These are phyloP conservation scores for Cyprinella venusta DNA, from an alignment of 2,797 vertebrate species.

Conservation along the genomic window DNA sequence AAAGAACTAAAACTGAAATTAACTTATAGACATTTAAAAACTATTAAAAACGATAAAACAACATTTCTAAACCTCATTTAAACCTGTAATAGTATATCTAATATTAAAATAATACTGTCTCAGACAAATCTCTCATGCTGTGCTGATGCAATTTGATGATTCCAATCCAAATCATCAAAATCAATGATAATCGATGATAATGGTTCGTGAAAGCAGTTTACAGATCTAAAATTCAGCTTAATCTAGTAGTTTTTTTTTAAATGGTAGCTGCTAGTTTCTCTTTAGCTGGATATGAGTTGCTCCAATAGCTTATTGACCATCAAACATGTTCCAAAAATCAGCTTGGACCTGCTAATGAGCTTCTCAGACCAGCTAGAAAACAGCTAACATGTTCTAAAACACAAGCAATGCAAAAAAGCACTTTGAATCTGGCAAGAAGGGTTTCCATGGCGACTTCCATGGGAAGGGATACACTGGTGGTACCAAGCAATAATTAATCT, in stretches of 20 bases:
- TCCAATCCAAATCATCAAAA: no score
- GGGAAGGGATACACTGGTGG: neutral
- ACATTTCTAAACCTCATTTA: neutral
- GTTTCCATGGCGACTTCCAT: conserved; percentile 23
- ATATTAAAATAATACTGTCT: neutral
- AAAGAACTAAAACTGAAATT: neutral
- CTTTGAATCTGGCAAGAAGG: neutral
- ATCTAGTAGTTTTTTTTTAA: no score
- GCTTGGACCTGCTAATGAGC: neutral
- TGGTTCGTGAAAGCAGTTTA: neutral
- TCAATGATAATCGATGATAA: no score
- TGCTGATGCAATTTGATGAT: neutral
- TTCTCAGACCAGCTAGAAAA: neutral
- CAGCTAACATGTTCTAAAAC: neutral
- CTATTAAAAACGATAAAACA: neutral
- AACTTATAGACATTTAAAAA: neutral
- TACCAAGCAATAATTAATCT: conserved; percentile 30
- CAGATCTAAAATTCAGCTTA: neutral
- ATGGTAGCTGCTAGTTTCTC: neutral
- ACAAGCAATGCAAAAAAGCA: neutral
- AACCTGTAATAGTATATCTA: neutral
- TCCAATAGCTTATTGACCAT: neutral
- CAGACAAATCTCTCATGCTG: neutral
- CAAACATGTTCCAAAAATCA: neutral
- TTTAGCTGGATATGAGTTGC: neutral